Percentiles rank a stretch among this genome's conserved stretches.
These are phyloP conservation scores for Sporophila hypoxantha DNA, from an alignment of 2,113 vertebrate genomes.

Conservation along the genomic window DNA sequence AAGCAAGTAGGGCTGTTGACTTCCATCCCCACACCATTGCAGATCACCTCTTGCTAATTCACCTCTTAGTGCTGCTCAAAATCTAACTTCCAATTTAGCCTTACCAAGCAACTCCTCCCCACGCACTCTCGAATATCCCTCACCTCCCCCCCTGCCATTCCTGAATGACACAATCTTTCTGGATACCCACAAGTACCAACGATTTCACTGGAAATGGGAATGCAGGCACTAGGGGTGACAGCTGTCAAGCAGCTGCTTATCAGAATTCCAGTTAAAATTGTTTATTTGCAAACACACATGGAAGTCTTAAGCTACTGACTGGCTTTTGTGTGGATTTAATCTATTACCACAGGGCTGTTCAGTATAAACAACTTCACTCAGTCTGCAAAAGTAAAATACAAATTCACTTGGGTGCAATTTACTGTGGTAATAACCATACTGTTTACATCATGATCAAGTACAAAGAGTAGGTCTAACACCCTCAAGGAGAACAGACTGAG, in stretches of 20 bases:
- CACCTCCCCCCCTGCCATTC: not conserved
- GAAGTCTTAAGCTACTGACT: not conserved
- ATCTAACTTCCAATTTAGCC: not conserved
- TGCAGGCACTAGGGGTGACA: not conserved
- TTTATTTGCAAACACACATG: not conserved
- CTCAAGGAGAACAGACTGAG: not conserved
- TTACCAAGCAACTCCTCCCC: not conserved
- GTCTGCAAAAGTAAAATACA: slow-evolving; percentile 10
- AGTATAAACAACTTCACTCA: not conserved
- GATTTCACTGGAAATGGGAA: not conserved
- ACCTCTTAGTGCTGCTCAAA: not conserved
- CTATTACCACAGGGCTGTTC: not conserved
- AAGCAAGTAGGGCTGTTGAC: not conserved
- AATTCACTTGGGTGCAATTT: slow-evolving; percentile 25
- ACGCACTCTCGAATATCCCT: not conserved
- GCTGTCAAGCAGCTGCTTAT: not conserved
- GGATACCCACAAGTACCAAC: not conserved
- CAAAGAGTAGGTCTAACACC: slow-evolving; percentile 19
- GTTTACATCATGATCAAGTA: slow-evolving; percentile 22
- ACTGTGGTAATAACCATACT: slow-evolving; percentile 9
- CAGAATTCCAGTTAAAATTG: not conserved
- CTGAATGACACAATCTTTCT: not conserved
- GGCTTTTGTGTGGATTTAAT: not conserved
- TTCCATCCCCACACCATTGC: not conserved
- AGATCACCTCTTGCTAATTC: not conserved